Evolutionary conservation across 37 sponge, comb jelly and placozoan genomes (phyloP).

Genomic region (Spongia lamella): DNA sequence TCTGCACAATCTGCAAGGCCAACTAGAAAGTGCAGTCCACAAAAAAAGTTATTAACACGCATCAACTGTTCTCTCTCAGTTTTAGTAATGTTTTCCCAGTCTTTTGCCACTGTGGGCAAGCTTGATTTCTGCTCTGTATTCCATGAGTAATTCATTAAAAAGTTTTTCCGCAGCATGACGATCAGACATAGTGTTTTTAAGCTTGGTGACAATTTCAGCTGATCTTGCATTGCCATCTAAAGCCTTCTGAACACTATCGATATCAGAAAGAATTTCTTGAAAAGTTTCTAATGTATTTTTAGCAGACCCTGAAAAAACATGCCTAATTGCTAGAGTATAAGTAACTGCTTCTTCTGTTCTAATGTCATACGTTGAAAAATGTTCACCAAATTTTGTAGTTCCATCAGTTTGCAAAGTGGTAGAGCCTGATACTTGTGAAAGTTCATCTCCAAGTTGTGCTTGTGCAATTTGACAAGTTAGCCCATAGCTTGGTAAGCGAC

Average conservation of each 20-base stretch:
- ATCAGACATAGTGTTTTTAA: constrained; percentile 68
- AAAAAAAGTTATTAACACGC: constrained; percentile 52
- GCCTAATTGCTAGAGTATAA: constrained; percentile 19
- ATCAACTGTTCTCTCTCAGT: constrained; percentile 10
- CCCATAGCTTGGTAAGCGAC: too few species aligned
- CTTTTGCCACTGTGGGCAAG: constrained; percentile 22
- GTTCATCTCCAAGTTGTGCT: too few species aligned
- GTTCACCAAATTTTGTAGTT: constrained; percentile 18
- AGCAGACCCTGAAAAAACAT: constrained; percentile 15
- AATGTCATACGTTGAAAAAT: neutral
- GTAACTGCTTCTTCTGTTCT: neutral
- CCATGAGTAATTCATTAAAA: constrained; percentile 16
- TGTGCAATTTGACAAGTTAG: too few species aligned
- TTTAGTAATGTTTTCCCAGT: constrained; percentile 20
- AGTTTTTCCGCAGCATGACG: constrained; percentile 37
- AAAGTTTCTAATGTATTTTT: constrained; percentile 17
- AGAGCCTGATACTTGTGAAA: too few species aligned
- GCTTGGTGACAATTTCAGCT: constrained; percentile 8
- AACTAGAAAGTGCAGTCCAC: constrained; percentile 56
- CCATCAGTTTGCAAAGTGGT: constrained; percentile 24
- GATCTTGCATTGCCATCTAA: neutral
- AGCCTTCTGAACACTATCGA: constrained; percentile 5
- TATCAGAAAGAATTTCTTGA: constrained; percentile 23
- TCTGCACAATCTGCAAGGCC: constrained; percentile 49
- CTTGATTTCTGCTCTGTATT: constrained; percentile 26